Conservation (phyloP, 2,797 vertebrate species). For the Bufotes viridis region DNA sequence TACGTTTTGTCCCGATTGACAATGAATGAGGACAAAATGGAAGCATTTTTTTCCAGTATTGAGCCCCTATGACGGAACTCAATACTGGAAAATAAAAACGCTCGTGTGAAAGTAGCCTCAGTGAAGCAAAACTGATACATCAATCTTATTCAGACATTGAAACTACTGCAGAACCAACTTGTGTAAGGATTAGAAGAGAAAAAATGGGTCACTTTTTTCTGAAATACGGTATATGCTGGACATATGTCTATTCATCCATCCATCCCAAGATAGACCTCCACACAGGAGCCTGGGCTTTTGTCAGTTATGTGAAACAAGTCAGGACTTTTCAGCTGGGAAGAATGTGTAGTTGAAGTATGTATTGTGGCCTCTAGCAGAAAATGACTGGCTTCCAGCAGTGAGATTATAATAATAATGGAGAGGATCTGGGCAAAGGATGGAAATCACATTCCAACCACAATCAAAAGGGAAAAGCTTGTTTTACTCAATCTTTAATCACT, state of each 20-base stretch:
- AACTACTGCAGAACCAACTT: not conserved
- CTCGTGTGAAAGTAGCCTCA: too few relatives aligned
- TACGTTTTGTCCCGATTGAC: too few relatives aligned
- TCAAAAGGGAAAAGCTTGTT: conserved; percentile 22
- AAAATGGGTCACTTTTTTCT: too few relatives aligned
- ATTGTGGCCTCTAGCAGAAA: conserved; percentile 8
- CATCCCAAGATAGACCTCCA: not conserved
- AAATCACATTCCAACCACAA: conserved; percentile 24
- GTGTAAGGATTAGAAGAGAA: too few relatives aligned
- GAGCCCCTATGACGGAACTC: too few relatives aligned
- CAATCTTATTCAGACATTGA: not conserved
- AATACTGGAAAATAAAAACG: too few relatives aligned
- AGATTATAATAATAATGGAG: conserved; percentile 35
- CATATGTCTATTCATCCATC: too few relatives aligned
- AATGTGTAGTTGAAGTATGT: conserved; percentile 6
- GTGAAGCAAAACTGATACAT: not conserved
- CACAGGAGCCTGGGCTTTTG: not conserved
- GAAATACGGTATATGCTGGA: too few relatives aligned
- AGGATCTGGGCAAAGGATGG: conserved; percentile 21
- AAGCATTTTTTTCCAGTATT: too few relatives aligned
- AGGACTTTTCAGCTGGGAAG: not conserved
- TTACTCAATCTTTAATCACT: conserved; percentile 2
- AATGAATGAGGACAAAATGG: too few relatives aligned
- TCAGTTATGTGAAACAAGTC: not conserved
- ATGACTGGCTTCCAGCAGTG: conserved; percentile 26